Base-by-base conservation (phyloP, 2,888 invertebrate genomes). In the Aphidoletes aphidimyza region DNA sequence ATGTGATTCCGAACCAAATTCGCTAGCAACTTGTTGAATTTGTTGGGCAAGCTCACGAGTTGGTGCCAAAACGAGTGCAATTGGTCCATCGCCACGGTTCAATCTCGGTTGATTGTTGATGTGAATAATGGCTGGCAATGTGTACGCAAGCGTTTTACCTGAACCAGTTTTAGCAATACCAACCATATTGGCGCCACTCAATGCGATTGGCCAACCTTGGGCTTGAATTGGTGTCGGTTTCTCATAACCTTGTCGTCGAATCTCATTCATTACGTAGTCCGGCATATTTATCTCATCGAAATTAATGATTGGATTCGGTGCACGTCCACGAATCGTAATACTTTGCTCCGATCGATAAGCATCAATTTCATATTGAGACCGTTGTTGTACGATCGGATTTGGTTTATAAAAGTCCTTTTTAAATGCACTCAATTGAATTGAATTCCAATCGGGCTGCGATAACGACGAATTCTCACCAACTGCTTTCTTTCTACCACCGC, bases 161-260 rank as follows among this genome's bases (percentile, higher is more conserved):
- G 94, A 94, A 11, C 95, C 95, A 47, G 95, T 95, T 89, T 95
- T 95, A 14, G 96, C 96, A 88, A 96, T 95, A 26, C 96, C 96
- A 85, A 96, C 96, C 89, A 96, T 92, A 88, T 96, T 95, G 85
- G 93, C 91, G 6, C 96, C 96, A 86, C 94, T 94, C 91, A 96
- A 93, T 9, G 95, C 94, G 87, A 96, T 94, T 0, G 96, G 96
- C 96, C 96, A 96, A 2, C 96, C 94, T 88, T 95, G 95, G 3
- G 95, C 93, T 90, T 97, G 96, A 87, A 96, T 96, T 0, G 95
- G 92, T 0, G 96, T 96, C 0, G 97, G 97, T 84, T 93, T 93
- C 39, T 91, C 91, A 88, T 94, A 95, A 8, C 94, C 94, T 90
- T 92, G 94, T 39, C 91, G 91, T 49, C 89, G 90, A 81, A 93